phyloP scores from a whole-genome alignment of 2,797 vertebrate genomes.

The Phoeniculus purpureus region DNA sequence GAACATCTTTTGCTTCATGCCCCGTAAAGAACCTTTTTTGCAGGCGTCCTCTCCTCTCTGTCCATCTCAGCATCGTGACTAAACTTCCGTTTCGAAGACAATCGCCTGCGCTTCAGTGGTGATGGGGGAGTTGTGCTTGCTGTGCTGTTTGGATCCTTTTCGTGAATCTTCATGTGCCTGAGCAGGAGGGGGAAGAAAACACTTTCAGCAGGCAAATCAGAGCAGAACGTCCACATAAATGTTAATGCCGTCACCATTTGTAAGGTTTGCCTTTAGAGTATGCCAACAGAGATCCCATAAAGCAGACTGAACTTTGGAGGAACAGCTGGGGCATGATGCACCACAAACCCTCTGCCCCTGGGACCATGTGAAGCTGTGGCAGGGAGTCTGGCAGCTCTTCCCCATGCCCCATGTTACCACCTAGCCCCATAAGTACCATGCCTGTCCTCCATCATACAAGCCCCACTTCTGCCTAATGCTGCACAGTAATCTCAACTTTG shows the following conservation, averaged over 20 bases:
- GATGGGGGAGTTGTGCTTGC: constrained; percentile 84
- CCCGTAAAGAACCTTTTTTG: constrained; percentile 85
- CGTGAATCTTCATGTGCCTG: constrained; percentile 99
- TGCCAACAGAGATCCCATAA: background rate
- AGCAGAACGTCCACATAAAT: rapidly evolving
- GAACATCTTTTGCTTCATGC: background rate
- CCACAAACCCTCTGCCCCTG: rapidly evolving
- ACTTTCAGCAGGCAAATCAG: background rate
- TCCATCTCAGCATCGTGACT: constrained; percentile 83
- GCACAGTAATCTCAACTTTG: background rate
- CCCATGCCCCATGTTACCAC: rapidly evolving
- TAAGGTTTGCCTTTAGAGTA: constrained; percentile 15
- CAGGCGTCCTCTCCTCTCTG: constrained; percentile 83
- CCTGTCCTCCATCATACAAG: rapidly evolving
- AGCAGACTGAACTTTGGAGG: rapidly evolving
- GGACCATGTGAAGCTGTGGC: background rate
- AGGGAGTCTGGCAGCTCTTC: background rate
- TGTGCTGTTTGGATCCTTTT: constrained; percentile 87
- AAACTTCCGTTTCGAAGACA: constrained; percentile 87
- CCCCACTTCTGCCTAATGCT: background rate
- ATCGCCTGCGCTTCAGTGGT: constrained; percentile 87
- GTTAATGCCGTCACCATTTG: background rate
- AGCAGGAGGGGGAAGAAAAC: constrained; percentile 16
- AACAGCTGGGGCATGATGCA: background rate
- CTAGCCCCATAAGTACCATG: rapidly evolving